These are phyloP conservation scores for Dendronephthya gigantea DNA, from an alignment of 64 coral and sea anemone species.

Conservation along the genomic window DNA sequence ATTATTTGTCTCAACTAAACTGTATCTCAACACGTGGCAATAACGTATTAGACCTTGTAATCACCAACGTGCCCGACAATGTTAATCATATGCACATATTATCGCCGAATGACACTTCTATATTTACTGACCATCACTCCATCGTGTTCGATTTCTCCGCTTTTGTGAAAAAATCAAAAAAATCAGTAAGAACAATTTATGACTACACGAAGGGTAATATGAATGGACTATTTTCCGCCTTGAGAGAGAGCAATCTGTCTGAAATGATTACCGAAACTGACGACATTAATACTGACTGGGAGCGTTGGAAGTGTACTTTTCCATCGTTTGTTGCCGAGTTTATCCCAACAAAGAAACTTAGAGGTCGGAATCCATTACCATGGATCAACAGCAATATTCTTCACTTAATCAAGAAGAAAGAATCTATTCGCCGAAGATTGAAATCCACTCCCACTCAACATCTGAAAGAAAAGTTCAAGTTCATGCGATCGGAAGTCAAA, in stretches of 20 bases:
- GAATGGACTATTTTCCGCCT: conserved; percentile 24
- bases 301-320: conserved; percentile 35
- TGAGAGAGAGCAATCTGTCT: conserved; percentile 16
- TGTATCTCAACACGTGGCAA: not conserved
- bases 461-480: conserved; percentile 27
- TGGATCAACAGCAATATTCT: conserved; percentile 53
- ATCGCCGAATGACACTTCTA: not conserved
- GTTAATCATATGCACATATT: not conserved
- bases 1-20: not conserved
- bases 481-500: not conserved
- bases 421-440: conserved; percentile 11
- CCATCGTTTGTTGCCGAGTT: conserved; percentile 21
- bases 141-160: not conserved
- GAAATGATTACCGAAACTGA: not conserved
- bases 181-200: conserved; percentile 12
- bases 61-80: not conserved
- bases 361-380: conserved; percentile 23
- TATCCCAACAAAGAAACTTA: conserved; percentile 43
- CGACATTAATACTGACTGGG: conserved; percentile 43
- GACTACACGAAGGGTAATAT: conserved; percentile 41
- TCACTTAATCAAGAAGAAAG: conserved; percentile 38
- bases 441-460: conserved; percentile 26
- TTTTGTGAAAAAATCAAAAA: conserved; percentile 21
- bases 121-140: not conserved
- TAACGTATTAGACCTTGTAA: not conserved